Percentiles rank a stretch among this genome's conserved stretches.
Conservation (phyloP, 2,797 vertebrate genomes). For the Halcyon leucocephala region DNA sequence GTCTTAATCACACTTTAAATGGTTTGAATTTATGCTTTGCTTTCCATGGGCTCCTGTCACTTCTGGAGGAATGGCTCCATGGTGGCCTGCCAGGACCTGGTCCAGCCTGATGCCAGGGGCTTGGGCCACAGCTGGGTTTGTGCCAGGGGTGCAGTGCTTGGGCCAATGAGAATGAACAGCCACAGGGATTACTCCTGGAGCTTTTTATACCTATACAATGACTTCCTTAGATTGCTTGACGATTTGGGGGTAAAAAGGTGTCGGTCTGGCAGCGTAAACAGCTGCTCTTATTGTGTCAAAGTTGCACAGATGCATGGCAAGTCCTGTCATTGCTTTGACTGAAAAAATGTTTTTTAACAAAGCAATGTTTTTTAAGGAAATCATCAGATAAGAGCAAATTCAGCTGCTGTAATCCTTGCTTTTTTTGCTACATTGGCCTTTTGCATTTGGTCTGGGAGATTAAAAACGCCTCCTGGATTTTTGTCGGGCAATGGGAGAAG, state of each 20-base stretch:
- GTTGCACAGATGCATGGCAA: background rate
- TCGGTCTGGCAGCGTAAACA: background rate
- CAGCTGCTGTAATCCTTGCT: background rate
- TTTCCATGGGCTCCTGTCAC: background rate
- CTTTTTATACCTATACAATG: background rate
- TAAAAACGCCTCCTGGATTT: background rate
- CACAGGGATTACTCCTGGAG: background rate
- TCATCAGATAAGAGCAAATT: background rate
- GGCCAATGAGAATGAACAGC: fast-evolving
- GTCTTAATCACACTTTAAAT: slow-evolving; percentile 68
- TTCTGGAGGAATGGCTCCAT: background rate
- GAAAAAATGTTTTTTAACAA: background rate
- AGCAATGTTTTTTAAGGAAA: background rate
- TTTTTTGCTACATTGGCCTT: background rate
- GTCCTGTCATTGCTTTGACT: background rate
- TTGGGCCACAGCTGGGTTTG: background rate
- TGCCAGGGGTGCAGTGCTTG: background rate
- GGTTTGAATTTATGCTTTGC: slow-evolving; percentile 58
- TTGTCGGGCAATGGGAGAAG: background rate
- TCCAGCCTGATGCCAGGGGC: background rate
- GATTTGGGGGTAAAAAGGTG: background rate
- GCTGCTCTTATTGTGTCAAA: background rate
- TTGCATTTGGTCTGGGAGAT: background rate
- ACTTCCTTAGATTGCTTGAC: background rate
- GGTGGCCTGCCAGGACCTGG: background rate